A percentile compares a stretch with the other conserved stretches of the same genome.
phyloP scores from a whole-genome alignment of 2,797 vertebrate genomes.

The Cygnus olor region DNA sequence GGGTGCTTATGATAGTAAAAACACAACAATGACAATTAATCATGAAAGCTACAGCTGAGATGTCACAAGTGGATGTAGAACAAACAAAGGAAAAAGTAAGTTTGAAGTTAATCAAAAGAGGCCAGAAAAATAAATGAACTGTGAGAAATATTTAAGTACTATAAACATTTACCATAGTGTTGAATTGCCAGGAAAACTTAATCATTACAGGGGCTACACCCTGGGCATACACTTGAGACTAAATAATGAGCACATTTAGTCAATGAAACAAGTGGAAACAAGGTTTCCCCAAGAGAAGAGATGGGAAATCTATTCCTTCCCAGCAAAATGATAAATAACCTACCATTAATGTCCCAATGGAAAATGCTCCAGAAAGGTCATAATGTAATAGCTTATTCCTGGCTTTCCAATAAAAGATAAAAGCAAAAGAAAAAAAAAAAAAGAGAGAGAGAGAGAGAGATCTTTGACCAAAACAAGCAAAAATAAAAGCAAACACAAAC shows the following conservation, averaged over 20 bases:
- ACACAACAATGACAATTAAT: slow-evolving; percentile 7
- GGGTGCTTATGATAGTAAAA: slow-evolving; percentile 19
- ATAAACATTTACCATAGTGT: slow-evolving; percentile 47
- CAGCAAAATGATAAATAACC: slow-evolving; percentile 61
- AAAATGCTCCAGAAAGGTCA: slow-evolving; percentile 53
- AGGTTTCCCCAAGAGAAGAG: slow-evolving; percentile 60
- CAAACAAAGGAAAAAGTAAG: slow-evolving; percentile 14
- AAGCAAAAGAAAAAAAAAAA: neutral
- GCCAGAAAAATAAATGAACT: slow-evolving; percentile 59
- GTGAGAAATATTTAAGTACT: slow-evolving; percentile 58
- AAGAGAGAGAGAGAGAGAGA: too few species aligned
- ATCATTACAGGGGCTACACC: slow-evolving; percentile 49
- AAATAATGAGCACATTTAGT: slow-evolving; percentile 70
- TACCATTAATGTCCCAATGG: slow-evolving; percentile 49
- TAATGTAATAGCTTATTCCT: slow-evolving; percentile 35
- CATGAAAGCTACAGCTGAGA: slow-evolving; percentile 8
- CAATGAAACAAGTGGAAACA: slow-evolving; percentile 65
- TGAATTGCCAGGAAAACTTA: slow-evolving; percentile 36
- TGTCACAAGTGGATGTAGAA: slow-evolving; percentile 15
- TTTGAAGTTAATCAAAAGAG: slow-evolving; percentile 42
- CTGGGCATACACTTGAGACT: slow-evolving; percentile 47
- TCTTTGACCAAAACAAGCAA: neutral
- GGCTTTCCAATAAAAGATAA: neutral
- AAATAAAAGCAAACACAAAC: neutral
- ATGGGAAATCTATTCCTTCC: slow-evolving; percentile 50